Evolutionary conservation across 2,888 invertebrate species (phyloP).

Genomic region (Antitype chi): DNA sequence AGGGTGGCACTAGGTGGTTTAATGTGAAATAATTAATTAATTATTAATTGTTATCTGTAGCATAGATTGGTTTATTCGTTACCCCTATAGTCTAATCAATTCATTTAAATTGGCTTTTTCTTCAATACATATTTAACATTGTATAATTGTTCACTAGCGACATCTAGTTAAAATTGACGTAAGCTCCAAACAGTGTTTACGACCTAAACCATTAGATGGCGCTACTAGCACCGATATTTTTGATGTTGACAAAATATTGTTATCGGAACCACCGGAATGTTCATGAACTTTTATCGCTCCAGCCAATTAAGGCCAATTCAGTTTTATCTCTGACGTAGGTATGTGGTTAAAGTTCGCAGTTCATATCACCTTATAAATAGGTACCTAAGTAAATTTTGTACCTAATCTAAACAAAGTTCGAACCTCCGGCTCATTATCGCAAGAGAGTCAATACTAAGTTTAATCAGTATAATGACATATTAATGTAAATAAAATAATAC

Average conservation of each 20-base stretch:
- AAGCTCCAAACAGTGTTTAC: conserved; percentile 6
- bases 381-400: neutral
- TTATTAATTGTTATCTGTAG: neutral
- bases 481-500: too few species aligned
- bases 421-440: conserved; percentile 3
- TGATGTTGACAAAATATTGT: conserved; percentile 15
- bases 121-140: too few species aligned
- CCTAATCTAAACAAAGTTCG: neutral
- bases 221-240: neutral
- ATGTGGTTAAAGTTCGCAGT: conserved; percentile 27
- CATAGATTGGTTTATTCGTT: too few species aligned
- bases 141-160: conserved; percentile 4
- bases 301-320: conserved; percentile 11
- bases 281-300: conserved; percentile 20
- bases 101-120: neutral
- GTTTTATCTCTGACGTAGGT: conserved; percentile 30
- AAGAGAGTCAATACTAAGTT: neutral
- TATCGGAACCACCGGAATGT: conserved; percentile 9
- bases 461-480: neutral
- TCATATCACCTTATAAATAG: neutral
- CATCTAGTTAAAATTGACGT: conserved; percentile 20
- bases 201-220: conserved; percentile 19
- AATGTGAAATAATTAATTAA: neutral
- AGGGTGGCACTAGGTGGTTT: neutral
- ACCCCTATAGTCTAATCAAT: neutral